These are phyloP conservation scores for Dryococelus australis DNA, from an alignment of 2,888 invertebrate genomes.

Conservation along the genomic window DNA sequence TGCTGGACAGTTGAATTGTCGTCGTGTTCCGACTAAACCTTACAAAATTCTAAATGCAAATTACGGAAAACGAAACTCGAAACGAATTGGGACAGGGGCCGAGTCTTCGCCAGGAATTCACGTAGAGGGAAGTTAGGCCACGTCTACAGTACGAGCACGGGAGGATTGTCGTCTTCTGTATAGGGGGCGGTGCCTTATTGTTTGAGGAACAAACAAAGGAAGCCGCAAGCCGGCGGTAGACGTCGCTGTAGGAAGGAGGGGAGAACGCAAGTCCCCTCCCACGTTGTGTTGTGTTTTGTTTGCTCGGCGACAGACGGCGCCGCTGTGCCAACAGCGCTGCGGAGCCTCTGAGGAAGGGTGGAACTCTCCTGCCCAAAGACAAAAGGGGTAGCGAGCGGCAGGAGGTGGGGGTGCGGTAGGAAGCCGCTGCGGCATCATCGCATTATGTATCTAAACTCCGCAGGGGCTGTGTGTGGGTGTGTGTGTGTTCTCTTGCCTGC, in stretches of 20 bases:
- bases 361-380: not conserved
- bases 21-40: too few relatives aligned
- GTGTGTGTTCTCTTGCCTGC: too few relatives aligned
- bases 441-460: slow-evolving; percentile 10
- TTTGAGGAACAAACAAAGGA: not conserved
- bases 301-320: not conserved
- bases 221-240: not conserved
- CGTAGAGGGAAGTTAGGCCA: too few relatives aligned
- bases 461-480: slow-evolving; percentile 23
- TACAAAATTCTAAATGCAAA: too few relatives aligned
- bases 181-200: not conserved
- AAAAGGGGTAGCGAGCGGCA: not conserved
- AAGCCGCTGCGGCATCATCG: not conserved
- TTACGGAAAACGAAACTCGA: too few relatives aligned
- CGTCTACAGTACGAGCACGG: too few relatives aligned
- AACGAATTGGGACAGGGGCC: too few relatives aligned
- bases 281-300: not conserved
- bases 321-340: not conserved
- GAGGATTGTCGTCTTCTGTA: too few relatives aligned
- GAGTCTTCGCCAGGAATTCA: too few relatives aligned
- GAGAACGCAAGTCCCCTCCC: not conserved
- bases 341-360: not conserved
- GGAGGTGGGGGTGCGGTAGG: not conserved
- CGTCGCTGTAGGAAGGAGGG: not conserved
- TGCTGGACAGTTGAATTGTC: too few relatives aligned